A percentile compares a stretch with the other conserved stretches of the same genome.
These are phyloP conservation scores for Dicrurus megarhynchus DNA, from an alignment of 2,113 vertebrate species.

Conservation along the genomic window DNA sequence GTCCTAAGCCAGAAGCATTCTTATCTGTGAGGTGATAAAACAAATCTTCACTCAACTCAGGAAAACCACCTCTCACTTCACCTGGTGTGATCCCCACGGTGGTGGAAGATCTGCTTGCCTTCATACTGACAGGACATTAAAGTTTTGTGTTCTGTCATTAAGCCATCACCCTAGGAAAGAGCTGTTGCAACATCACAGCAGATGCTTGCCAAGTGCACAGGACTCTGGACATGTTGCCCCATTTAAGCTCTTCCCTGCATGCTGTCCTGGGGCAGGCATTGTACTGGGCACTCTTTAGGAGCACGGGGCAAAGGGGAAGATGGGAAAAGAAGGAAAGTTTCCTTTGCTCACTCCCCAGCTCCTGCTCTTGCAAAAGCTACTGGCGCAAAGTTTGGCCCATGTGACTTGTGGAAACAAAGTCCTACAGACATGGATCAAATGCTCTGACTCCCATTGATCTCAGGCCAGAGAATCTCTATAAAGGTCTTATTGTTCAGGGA, in stretches of 20 bases:
- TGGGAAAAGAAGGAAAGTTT: neutral
- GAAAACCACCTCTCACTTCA: neutral
- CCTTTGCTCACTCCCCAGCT: neutral
- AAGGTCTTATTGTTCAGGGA: slow-evolving; percentile 47
- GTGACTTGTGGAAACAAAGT: slow-evolving; percentile 57
- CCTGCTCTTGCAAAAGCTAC: slow-evolving; percentile 36
- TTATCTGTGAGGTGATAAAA: neutral
- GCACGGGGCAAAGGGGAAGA: neutral
- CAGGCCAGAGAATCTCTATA: slow-evolving; percentile 49
- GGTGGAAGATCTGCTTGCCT: neutral
- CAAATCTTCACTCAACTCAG: neutral
- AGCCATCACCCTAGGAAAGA: neutral
- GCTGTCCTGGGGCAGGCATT: neutral
- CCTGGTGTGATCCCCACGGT: neutral
- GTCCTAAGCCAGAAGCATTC: neutral
- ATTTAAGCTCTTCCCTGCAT: neutral
- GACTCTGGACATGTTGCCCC: neutral
- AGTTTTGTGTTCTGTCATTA: neutral
- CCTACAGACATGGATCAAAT: slow-evolving; percentile 47
- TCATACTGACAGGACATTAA: neutral
- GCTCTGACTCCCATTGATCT: slow-evolving; percentile 32
- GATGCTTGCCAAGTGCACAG: neutral
- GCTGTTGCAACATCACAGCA: neutral
- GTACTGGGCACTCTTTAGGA: neutral
- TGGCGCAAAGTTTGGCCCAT: neutral